These are phyloP conservation scores for Paralvinella palmiformis DNA, from an alignment of 1,140 invertebrate species.

Conservation along the genomic window DNA sequence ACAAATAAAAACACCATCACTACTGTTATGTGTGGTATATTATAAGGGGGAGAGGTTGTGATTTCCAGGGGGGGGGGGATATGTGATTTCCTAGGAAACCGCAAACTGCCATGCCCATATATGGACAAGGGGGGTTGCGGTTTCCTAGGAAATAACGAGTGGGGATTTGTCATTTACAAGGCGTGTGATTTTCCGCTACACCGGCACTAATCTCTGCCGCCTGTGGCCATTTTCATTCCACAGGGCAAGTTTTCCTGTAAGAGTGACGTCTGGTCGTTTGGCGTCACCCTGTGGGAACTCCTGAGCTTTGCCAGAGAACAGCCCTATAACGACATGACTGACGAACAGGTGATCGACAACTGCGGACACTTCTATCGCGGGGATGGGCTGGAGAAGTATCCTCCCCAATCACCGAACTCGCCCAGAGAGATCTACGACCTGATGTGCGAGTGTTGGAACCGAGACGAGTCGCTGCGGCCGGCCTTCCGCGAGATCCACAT, in stretches of 20 bases:
- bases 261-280: conserved; percentile 83
- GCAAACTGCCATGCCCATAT: no score
- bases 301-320: conserved; percentile 75
- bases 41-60: no score
- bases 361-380: background rate
- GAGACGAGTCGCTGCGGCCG: conserved; percentile 65
- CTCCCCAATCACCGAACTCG: background rate
- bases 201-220: no score
- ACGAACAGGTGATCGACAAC: background rate
- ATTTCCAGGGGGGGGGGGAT: no score
- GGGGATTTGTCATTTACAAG: no score
- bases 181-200: no score
- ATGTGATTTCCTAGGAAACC: no score
- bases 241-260: conserved; percentile 73
- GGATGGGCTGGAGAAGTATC: background rate
- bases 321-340: conserved; percentile 65
- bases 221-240: no score
- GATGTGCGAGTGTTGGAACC: conserved; percentile 90
- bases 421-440: conserved; percentile 66
- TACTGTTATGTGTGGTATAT: no score
- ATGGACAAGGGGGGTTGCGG: no score
- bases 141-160: no score
- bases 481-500: conserved; percentile 79
- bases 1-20: no score
- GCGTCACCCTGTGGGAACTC: conserved; percentile 82